Evolutionary conservation across 2,113 vertebrate genomes (phyloP), one percentile per base, ranked within the genome.

Genomic region (Microcebus murinus): DNA sequence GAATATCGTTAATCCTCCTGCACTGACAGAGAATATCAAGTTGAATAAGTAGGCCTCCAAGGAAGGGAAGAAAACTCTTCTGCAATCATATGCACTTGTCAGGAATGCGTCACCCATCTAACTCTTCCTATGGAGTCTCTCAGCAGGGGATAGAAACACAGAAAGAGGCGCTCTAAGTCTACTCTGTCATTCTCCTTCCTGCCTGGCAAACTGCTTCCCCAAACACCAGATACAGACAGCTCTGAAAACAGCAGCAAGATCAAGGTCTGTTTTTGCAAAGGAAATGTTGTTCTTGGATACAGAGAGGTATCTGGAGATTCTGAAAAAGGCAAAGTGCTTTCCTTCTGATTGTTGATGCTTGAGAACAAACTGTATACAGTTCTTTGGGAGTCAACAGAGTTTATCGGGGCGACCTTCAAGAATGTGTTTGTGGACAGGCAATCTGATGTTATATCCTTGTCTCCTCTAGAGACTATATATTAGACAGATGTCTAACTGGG

Each of bases 291-390:
- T 50, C 20, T 36, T 23, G 27, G 11, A 8, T 14, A 13, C 15
- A 5, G 6, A 29, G 8, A n/a, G 27, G 48, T 18, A 48, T 48
- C 61, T 70, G n/a, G 10, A 65, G 8, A 8, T 31, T 52, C 21
- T 10, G 4, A 48, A 20, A 87, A 63, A 65, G 29, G 14, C 17
- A 6, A 7, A 76, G 8, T 17, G 29, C 25, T 42, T 52, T 4
- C 2, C 8, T 42, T 15, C 50, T 12, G 68, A 8, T 25, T 34
- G n/a, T 21, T 15, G 52, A 17, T 55, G n/a, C 3, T n/a, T 55
- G 63, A 36, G 29, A 3, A 29, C 8, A 10, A 29, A 4, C 0
- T 3, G 18, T 18, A 13, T 11, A 0, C 61, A 31, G 0, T 39
- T 3, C 42, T 50, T 50, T 8, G 4, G 17, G 14, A 61, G 39